phyloP scores from a whole-genome alignment of 1,140 invertebrate genomes.

The Meloidogyne floridensis region DNA sequence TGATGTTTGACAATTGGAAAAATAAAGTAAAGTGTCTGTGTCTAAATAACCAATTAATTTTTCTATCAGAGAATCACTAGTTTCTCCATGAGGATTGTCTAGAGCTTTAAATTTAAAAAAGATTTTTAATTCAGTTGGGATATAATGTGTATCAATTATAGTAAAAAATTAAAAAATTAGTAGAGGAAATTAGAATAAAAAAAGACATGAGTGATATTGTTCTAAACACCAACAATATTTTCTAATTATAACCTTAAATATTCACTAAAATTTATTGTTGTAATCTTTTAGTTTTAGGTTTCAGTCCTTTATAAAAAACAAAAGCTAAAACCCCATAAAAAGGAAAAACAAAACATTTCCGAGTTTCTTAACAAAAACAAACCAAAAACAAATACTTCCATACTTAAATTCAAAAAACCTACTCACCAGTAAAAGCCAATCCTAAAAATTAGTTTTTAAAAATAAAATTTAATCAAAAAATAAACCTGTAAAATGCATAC shows the following conservation, averaged over 20 bases:
- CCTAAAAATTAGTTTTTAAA: not conserved
- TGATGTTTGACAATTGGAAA: constrained; percentile 75
- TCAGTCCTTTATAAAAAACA: too few species aligned
- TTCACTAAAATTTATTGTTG: too few species aligned
- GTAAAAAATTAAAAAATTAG: too few species aligned
- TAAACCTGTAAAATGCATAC: constrained; percentile 70
- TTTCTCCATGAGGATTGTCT: constrained; percentile 84
- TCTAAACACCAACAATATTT: too few species aligned
- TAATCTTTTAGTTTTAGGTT: too few species aligned
- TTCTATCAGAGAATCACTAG: constrained; percentile 60
- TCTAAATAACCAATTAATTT: constrained; percentile 81
- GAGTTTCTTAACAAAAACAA: too few species aligned
- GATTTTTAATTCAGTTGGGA: not conserved
- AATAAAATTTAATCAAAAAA: not conserved
- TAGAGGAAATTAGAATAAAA: too few species aligned
- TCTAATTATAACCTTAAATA: too few species aligned
- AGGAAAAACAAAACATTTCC: too few species aligned
- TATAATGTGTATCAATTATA: too few species aligned
- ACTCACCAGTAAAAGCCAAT: not conserved
- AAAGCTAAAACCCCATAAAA: too few species aligned
- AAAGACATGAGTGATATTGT: too few species aligned
- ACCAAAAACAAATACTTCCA: not conserved
- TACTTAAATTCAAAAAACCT: not conserved
- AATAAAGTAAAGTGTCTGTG: constrained; percentile 80
- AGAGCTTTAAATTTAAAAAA: constrained; percentile 81